Conservation (phyloP, 2,888 invertebrate genomes). For the Cenopis cana region DNA sequence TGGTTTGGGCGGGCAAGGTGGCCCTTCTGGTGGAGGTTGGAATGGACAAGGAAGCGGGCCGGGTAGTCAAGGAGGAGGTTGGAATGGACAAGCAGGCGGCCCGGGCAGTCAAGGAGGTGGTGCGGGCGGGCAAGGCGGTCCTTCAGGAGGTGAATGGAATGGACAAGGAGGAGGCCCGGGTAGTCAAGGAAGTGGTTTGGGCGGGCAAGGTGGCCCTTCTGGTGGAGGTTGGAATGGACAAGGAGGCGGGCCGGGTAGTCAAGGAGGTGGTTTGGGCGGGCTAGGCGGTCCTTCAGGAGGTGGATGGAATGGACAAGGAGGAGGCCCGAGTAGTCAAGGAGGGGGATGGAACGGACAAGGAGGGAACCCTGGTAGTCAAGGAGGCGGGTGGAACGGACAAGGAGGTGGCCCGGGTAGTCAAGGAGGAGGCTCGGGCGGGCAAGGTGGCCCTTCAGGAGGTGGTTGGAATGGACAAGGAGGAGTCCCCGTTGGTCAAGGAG, state of each 20-base stretch:
- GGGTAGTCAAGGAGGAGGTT: background rate
- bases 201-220: conserved; percentile 32
- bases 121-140: background rate
- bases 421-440: conserved; percentile 12
- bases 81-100: background rate
- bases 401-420: background rate
- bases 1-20: conserved; percentile 17
- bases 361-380: conserved; percentile 4
- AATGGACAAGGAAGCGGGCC: background rate
- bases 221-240: conserved; percentile 29
- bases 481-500: background rate
- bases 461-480: conserved; percentile 40
- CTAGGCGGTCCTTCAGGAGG: conserved; percentile 23
- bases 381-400: background rate
- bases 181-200: conserved; percentile 39
- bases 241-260: conserved; percentile 33
- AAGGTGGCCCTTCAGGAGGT: background rate
- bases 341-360: background rate
- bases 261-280: conserved; percentile 38
- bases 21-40: background rate
- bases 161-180: conserved; percentile 15
- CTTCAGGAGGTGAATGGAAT: background rate
- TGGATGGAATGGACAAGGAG: conserved; percentile 3
- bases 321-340: conserved; percentile 14
- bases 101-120: background rate